A percentile compares a stretch with the other conserved stretches of the same genome.
phyloP scores from a whole-genome alignment of 2,888 invertebrate genomes.

The Mesodorylaimus sp. region DNA sequence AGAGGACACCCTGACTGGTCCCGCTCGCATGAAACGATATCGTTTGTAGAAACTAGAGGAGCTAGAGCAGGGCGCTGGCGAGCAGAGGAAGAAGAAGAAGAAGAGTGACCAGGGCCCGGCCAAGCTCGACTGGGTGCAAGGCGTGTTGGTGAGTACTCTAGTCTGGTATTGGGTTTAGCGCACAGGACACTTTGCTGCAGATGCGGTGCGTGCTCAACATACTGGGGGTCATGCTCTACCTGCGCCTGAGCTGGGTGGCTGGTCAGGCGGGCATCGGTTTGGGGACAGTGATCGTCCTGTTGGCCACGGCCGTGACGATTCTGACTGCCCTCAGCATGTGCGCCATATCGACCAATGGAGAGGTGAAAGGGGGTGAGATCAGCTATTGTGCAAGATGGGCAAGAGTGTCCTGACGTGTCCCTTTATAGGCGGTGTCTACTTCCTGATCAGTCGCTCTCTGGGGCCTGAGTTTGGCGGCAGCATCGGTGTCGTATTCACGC shows the following conservation, averaged over 20 bases:
- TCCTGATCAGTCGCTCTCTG: slow-evolving; percentile 68
- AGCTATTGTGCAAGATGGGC: slow-evolving; percentile 2
- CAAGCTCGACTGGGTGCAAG: slow-evolving; percentile 74
- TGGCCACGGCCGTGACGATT: slow-evolving; percentile 41
- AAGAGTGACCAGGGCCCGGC: too few relatives aligned
- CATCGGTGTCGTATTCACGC: slow-evolving; percentile 87
- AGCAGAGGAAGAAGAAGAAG: too few relatives aligned
- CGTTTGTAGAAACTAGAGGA: too few relatives aligned
- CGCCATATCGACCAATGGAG: slow-evolving; percentile 93
- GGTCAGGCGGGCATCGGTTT: slow-evolving; percentile 26
- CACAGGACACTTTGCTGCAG: too few relatives aligned
- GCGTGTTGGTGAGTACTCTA: slow-evolving; percentile 67
- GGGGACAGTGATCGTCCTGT: slow-evolving; percentile 22
- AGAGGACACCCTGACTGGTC: too few relatives aligned
- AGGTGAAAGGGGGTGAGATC: slow-evolving; percentile 75
- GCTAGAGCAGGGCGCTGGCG: too few relatives aligned
- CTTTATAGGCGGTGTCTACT: slow-evolving; percentile 95
- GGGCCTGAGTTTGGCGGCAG: slow-evolving; percentile 92
- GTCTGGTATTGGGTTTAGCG: too few relatives aligned
- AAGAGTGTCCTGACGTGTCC: too few relatives aligned
- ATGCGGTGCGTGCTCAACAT: slow-evolving; percentile 69
- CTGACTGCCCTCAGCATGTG: slow-evolving; percentile 90
- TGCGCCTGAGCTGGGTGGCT: slow-evolving; percentile 68
- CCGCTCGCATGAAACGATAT: too few relatives aligned
- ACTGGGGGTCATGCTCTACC: slow-evolving; percentile 94